phyloP scores from a whole-genome alignment of 2,888 invertebrate species.

The Scaptomyza cyrtandrae region DNA sequence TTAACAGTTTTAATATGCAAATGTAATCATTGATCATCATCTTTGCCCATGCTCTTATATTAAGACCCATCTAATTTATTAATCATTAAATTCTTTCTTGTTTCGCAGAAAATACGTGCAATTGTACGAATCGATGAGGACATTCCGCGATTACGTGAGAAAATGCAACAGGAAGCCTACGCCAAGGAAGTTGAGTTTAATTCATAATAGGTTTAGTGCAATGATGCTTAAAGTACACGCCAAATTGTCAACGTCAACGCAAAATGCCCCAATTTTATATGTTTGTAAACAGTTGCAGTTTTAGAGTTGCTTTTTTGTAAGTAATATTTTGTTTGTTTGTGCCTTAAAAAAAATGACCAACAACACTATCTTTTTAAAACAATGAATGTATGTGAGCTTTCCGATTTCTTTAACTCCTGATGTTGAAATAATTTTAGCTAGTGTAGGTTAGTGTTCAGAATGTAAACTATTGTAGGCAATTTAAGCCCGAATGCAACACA shows the following conservation, averaged over 20 bases:
- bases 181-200: slow-evolving; percentile 76
- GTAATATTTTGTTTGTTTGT: slow-evolving; percentile 13
- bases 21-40: background rate
- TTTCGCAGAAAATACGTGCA: slow-evolving; percentile 90
- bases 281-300: slow-evolving; percentile 27
- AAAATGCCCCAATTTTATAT: slow-evolving; percentile 20
- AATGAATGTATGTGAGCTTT: slow-evolving; percentile 8
- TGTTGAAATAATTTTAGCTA: slow-evolving; percentile 39
- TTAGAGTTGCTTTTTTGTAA: slow-evolving; percentile 19
- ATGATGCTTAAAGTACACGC: slow-evolving; percentile 27
- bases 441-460: slow-evolving; percentile 19
- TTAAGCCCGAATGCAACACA: slow-evolving; percentile 7
- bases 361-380: slow-evolving; percentile 1
- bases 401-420: slow-evolving; percentile 4
- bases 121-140: slow-evolving; percentile 94
- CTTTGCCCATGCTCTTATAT: background rate
- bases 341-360: slow-evolving; percentile 6
- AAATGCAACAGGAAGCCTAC: slow-evolving; percentile 88
- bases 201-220: slow-evolving; percentile 67
- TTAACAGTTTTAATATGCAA: background rate
- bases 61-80: background rate
- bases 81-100: slow-evolving; percentile 70
- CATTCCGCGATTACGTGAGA: slow-evolving; percentile 90
- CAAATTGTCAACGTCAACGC: slow-evolving; percentile 19
- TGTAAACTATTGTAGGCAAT: slow-evolving; percentile 30